phyloP scores from a whole-genome alignment of 2,888 invertebrate species.

The Nezara viridula region DNA sequence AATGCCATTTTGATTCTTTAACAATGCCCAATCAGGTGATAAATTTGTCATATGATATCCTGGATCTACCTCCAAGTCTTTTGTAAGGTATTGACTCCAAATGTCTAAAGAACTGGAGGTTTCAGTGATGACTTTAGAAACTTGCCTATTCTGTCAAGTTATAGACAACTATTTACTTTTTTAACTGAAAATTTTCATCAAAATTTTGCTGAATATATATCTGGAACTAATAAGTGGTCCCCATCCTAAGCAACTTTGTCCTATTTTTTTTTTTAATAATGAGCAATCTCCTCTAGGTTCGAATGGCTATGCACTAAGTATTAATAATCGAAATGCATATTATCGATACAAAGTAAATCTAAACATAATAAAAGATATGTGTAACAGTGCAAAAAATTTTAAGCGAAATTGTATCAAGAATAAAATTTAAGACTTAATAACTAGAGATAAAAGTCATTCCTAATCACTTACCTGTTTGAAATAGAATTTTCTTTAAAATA shows the following conservation, averaged over 20 bases:
- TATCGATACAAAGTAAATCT: constrained; percentile 52
- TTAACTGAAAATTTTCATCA: too few species aligned
- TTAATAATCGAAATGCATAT: constrained; percentile 42
- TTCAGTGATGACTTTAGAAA: too few species aligned
- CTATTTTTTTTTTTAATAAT: not conserved
- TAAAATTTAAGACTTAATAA: constrained; percentile 20
- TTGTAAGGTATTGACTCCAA: too few species aligned
- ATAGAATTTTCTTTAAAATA: not conserved
- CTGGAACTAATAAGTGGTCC: not conserved
- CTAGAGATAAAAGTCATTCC: constrained; percentile 54
- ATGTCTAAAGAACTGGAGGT: too few species aligned
- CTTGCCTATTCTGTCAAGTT: too few species aligned
- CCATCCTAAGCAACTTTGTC: not conserved
- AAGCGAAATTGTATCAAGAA: constrained; percentile 39
- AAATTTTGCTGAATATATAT: too few species aligned
- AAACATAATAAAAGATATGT: constrained; percentile 48
- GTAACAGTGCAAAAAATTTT: constrained; percentile 50
- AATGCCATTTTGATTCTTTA: too few species aligned
- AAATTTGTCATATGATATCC: too few species aligned
- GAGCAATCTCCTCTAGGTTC: constrained; percentile 49
- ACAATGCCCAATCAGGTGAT: too few species aligned
- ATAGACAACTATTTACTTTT: too few species aligned
- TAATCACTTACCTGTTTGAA: constrained; percentile 58
- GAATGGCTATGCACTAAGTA: constrained; percentile 53
- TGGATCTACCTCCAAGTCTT: too few species aligned